Conservation (phyloP, 1,140 invertebrate genomes). For the Harlomillsia oculata region DNA sequence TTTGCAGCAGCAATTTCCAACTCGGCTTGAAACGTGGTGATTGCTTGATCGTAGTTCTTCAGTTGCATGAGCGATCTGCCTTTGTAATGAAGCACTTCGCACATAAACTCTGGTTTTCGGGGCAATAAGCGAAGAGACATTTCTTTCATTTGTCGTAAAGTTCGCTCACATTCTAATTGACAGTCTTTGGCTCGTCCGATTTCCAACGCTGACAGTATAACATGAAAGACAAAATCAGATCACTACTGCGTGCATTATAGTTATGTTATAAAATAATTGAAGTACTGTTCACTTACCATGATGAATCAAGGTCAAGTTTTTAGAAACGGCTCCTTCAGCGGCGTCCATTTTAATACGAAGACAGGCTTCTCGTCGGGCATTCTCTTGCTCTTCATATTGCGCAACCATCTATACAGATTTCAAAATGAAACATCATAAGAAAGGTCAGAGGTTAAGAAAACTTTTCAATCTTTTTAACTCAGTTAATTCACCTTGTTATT, state of each 20-base stretch:
- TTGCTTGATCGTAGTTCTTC: conserved; percentile 29
- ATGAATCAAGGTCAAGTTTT: conserved; percentile 30
- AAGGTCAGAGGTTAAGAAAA: too few species aligned
- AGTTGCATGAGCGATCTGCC: conserved; percentile 26
- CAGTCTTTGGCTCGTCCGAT: conserved; percentile 33
- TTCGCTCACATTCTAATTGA: conserved; percentile 33
- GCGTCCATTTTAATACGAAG: conserved; percentile 33
- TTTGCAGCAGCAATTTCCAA: conserved; percentile 20
- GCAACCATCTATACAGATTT: conserved; percentile 26
- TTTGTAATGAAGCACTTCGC: conserved; percentile 32
- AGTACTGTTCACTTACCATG: conserved; percentile 13
- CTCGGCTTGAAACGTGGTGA: conserved; percentile 28
- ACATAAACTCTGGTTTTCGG: conserved; percentile 30
- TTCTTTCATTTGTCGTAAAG: conserved; percentile 35
- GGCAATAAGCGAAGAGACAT: conserved; percentile 24
- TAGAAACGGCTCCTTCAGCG: conserved; percentile 31
- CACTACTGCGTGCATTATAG: neutral
- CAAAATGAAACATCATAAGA: too few species aligned
- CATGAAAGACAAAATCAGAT: neutral
- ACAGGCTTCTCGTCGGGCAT: conserved; percentile 21
- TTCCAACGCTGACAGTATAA: conserved; percentile 19
- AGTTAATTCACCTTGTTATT: too few species aligned
- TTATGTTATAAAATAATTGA: neutral
- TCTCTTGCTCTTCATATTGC: conserved; percentile 33
- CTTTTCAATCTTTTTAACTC: too few species aligned